Base-by-base conservation (phyloP, 2,797 vertebrate genomes). In the Sarcophilus harrisii region DNA sequence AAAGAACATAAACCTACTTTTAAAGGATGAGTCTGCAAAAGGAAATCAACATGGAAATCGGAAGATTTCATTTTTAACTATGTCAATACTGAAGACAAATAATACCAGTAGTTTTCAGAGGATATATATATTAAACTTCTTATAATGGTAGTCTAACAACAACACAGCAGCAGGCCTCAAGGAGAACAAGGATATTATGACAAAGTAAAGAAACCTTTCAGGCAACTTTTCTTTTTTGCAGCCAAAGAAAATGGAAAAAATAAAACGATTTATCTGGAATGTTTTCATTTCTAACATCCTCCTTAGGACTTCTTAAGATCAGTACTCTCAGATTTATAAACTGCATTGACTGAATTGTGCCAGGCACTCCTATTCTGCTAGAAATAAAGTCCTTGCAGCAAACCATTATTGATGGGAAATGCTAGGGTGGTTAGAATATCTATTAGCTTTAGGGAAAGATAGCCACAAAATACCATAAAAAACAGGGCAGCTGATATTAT, bases 351-450 rank as follows among this genome's bases (percentile, higher is more conserved):
- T 52, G 90, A 94, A 32, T 62, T 45, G 13, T 94, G 38, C 59
- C 8, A 93, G 89, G 93, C 57, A 92, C 52, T 89, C 8, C 49
- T 45, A 57, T 59, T 66, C 5, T n/a, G 0, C 66, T 95, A 55
- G 21, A 90, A 93, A 60, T 57, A 52, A 81, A 81, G 60, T 27
- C 18, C 59, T 52, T 91, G 94, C 27, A 57, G 58, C 9, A 59
- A 93, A 59, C 89, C 18, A 38, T 92, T 90, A 92, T 66, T 94
- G 18, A n/a, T 32, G 32, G n/a, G 90, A 92, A 81, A 13, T 92
- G 59, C 52, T 54, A 14, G 8, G 52, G 57, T 52, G 57, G n/a
- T 93, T 30, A 38, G 81, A 92, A 94, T 54, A 28, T 81, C 24
- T 92, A 30, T 21, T 60, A 81, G 66, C n/a, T 81, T 24, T 81